phyloP scores from a whole-genome alignment of 2,797 vertebrate genomes.

The Heliangelus exortis region DNA sequence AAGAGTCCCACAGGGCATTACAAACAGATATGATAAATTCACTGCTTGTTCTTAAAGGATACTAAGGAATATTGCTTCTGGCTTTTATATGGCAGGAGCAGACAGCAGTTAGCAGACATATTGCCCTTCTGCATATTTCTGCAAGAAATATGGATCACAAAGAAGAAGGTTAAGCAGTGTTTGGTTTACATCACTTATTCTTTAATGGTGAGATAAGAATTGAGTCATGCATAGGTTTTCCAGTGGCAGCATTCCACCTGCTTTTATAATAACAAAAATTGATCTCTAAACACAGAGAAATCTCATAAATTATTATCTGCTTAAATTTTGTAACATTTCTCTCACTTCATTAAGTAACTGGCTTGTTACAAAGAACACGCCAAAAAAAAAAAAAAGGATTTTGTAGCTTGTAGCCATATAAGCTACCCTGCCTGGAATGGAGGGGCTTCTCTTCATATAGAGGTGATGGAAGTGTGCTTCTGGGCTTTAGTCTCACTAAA shows the following conservation, averaged over 20 bases:
- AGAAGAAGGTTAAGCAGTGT: constrained; percentile 39
- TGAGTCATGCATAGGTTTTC: not conserved
- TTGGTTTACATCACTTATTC: constrained; percentile 22
- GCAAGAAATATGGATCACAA: constrained; percentile 37
- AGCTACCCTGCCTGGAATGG: not conserved
- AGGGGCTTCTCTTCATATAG: not conserved
- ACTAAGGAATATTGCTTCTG: constrained; percentile 9
- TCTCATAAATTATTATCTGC: constrained; percentile 14
- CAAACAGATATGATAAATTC: constrained; percentile 60
- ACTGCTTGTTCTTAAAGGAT: constrained; percentile 36
- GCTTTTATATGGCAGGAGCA: not conserved
- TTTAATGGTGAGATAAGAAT: constrained; percentile 36
- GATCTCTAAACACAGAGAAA: constrained; percentile 19
- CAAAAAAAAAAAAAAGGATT: not conserved
- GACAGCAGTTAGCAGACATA: not conserved
- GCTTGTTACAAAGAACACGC: not conserved
- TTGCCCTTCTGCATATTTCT: not conserved
- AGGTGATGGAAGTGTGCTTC: not conserved
- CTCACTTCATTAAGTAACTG: constrained; percentile 7
- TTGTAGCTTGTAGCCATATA: not conserved
- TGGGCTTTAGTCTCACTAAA: not conserved
- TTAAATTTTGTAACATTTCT: constrained; percentile 25
- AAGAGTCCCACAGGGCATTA: constrained; percentile 61
- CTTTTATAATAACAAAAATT: constrained; percentile 30
- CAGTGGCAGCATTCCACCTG: not conserved